phyloP scores from a whole-genome alignment of 2,797 vertebrate species.

The Pelodytes ibericus region DNA sequence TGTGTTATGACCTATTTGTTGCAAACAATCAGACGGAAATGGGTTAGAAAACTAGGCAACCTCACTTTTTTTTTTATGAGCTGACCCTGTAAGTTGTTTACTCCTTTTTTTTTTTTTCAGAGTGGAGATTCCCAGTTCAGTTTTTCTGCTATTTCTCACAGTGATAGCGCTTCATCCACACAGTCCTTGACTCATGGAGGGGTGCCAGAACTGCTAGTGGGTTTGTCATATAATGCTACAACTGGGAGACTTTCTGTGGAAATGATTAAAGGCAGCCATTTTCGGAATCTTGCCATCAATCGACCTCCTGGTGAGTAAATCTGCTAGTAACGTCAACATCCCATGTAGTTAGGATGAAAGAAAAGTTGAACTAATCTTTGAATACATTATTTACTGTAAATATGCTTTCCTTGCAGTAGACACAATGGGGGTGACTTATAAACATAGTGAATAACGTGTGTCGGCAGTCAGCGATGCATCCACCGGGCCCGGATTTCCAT shows the following conservation, averaged over 20 bases:
- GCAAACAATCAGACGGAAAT: too few relatives aligned
- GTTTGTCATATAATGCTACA: constrained; percentile 90
- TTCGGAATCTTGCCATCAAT: constrained; percentile 92
- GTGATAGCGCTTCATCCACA: constrained; percentile 85
- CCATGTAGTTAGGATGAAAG: not conserved
- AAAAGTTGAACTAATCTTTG: too few relatives aligned
- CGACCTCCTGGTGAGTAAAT: constrained; percentile 85
- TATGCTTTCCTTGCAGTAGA: too few relatives aligned
- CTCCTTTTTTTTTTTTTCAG: constrained; percentile 67
- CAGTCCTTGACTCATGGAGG: constrained; percentile 93
- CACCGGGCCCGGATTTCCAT: too few relatives aligned
- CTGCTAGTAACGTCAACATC: constrained; percentile 13
- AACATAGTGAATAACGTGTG: too few relatives aligned
- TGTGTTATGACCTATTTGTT: too few relatives aligned
- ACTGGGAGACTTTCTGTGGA: constrained; percentile 95
- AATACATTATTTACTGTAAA: too few relatives aligned
- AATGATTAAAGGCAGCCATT: constrained; percentile 97
- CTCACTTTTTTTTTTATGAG: too few relatives aligned
- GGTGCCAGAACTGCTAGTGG: constrained; percentile 90
- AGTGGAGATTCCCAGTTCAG: constrained; percentile 85
- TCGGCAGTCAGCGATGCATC: too few relatives aligned
- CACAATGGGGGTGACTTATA: too few relatives aligned
- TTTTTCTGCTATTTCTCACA: constrained; percentile 84
- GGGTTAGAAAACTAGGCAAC: too few relatives aligned
- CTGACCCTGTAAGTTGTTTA: too few relatives aligned